Conservation (phyloP, 2,797 vertebrate species). For the Tragelaphus oryx region DNA sequence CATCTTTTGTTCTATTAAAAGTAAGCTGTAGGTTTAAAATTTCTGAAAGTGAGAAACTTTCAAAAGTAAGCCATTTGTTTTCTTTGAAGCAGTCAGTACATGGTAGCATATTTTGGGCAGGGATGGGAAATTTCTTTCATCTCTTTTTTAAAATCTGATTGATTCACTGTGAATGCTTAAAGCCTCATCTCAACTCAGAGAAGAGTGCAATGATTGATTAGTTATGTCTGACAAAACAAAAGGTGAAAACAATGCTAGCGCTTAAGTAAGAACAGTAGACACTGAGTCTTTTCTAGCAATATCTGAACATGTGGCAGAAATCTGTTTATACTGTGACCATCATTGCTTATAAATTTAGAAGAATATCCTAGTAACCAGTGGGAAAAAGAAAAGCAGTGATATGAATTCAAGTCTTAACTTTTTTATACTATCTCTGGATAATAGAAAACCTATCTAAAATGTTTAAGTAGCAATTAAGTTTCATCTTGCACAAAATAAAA, state of each 20-base stretch:
- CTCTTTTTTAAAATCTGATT: not conserved
- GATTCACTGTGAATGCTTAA: not conserved
- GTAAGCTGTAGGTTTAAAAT: not conserved
- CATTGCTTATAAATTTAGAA: not conserved
- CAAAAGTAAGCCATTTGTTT: not conserved
- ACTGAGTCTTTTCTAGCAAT: not conserved
- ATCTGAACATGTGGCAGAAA: not conserved
- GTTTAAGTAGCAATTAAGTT: not conserved
- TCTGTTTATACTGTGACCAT: not conserved
- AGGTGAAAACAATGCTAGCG: not conserved
- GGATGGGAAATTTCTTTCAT: not conserved
- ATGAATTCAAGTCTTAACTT: not conserved
- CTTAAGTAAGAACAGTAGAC: not conserved
- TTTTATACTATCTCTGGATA: not conserved
- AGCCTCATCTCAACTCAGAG: not conserved
- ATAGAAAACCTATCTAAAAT: not conserved
- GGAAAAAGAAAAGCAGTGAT: not conserved
- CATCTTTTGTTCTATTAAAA: not conserved
- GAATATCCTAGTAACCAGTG: not conserved
- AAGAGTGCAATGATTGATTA: not conserved
- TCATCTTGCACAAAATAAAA: not conserved
- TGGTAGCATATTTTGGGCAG: not conserved
- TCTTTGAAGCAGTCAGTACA: not conserved
- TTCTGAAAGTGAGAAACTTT: not conserved
- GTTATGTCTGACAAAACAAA: not conserved